phyloP scores from a whole-genome alignment of 1,140 invertebrate genomes.

The Lepidurus arcticus region DNA sequence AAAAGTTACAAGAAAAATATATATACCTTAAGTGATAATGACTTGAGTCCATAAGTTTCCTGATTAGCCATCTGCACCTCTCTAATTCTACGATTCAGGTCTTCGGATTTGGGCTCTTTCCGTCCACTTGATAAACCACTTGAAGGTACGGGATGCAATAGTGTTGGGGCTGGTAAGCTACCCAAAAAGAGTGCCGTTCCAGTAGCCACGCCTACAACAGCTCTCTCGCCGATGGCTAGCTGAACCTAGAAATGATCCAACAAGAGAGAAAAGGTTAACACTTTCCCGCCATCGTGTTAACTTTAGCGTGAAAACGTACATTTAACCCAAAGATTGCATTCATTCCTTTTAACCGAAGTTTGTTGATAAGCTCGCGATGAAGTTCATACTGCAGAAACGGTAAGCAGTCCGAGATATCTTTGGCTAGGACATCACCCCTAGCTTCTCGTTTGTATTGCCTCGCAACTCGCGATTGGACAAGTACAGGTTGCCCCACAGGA shows the following conservation, averaged over 20 bases:
- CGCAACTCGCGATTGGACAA: conserved; percentile 71
- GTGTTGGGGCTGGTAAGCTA: conserved; percentile 61
- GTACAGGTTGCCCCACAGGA: conserved; percentile 65
- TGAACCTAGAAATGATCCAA: conserved; percentile 52
- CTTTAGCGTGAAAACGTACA: conserved; percentile 43
- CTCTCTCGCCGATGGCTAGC: conserved; percentile 78
- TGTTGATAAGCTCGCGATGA: conserved; percentile 83
- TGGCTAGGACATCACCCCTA: conserved; percentile 75
- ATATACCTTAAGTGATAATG: conserved; percentile 36
- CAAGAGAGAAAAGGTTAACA: not conserved
- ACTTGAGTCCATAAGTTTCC: conserved; percentile 59
- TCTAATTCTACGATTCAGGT: conserved; percentile 46
- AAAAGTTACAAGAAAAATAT: not conserved
- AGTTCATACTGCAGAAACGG: conserved; percentile 95
- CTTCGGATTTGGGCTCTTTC: conserved; percentile 46
- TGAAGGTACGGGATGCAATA: conserved; percentile 46
- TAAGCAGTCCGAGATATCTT: conserved; percentile 86
- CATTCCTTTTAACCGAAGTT: conserved; percentile 86
- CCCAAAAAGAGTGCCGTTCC: conserved; percentile 74
- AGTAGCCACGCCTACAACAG: conserved; percentile 79
- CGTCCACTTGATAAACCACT: conserved; percentile 34
- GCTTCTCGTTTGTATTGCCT: conserved; percentile 69
- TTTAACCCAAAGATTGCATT: conserved; percentile 83
- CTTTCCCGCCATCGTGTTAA: conserved; percentile 26
- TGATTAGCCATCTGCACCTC: conserved; percentile 62